Evolutionary conservation across 2,113 vertebrate genomes (phyloP).

Genomic region (Prietella phreatophila): DNA sequence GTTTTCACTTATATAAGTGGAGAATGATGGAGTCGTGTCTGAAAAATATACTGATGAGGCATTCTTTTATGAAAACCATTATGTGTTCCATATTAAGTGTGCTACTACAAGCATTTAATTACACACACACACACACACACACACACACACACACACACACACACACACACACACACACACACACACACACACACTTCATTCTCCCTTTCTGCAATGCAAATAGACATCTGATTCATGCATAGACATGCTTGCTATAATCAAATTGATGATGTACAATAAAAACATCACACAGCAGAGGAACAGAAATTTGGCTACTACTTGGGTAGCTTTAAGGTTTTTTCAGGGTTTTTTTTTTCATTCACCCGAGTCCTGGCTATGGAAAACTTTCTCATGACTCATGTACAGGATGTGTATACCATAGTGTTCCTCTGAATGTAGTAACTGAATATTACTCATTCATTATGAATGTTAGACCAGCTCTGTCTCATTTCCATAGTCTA

Average conservation of each 20-base stretch:
- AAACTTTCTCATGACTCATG: conserved; percentile 9
- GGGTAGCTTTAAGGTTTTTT: conserved; percentile 23
- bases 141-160: too few species aligned
- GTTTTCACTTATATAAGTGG: background rate
- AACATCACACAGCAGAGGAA: background rate
- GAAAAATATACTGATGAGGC: background rate
- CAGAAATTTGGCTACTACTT: background rate
- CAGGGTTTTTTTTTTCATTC: conserved; percentile 21
- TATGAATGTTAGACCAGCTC: conserved; percentile 65
- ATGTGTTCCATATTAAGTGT: background rate
- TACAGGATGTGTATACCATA: background rate
- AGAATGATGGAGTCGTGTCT: background rate
- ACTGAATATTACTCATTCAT: conserved; percentile 59
- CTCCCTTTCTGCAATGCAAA: background rate
- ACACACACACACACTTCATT: background rate
- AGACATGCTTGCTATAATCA: background rate
- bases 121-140: background rate
- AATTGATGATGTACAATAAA: conserved; percentile 23
- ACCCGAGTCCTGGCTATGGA: conserved; percentile 19
- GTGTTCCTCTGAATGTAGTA: conserved; percentile 7
- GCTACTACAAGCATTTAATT: background rate
- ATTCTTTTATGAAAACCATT: background rate
- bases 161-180: too few species aligned
- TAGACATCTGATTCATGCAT: background rate
- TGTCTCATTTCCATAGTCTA: conserved; percentile 64